Conservation (phyloP, 2,888 invertebrate genomes). For the Linyphia triangularis region DNA sequence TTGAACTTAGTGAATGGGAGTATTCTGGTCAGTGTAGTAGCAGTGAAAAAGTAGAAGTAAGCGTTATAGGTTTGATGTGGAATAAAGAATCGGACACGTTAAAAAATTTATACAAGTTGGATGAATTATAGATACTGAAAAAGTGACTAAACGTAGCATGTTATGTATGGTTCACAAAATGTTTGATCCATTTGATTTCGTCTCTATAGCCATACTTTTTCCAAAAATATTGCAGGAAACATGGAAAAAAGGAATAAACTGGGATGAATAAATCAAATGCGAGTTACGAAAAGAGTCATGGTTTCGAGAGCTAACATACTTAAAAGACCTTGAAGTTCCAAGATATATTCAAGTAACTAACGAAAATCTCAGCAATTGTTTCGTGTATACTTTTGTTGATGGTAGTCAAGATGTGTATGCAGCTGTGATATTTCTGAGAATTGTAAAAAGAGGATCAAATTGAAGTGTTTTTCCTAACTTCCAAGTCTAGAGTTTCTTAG, state of each 20-base stretch:
- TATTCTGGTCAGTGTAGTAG: not conserved
- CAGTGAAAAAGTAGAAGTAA: not conserved
- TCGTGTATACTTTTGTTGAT: not conserved
- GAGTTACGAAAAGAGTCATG: not conserved
- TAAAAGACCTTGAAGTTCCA: not conserved
- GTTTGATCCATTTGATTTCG: constrained; percentile 13
- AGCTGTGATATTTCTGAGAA: not conserved
- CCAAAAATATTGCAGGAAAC: constrained; percentile 31
- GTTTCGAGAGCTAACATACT: not conserved
- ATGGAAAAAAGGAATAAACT: not conserved
- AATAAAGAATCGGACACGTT: not conserved
- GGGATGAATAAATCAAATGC: not conserved
- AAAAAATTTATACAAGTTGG: not conserved
- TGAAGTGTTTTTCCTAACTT: not conserved
- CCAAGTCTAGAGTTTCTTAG: not conserved
- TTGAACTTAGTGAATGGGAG: constrained; percentile 15
- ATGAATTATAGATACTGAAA: not conserved
- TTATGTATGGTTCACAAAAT: not conserved
- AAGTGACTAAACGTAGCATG: not conserved
- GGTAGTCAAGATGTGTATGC: not conserved
- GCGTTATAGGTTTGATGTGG: constrained; percentile 1
- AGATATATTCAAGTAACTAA: not conserved
- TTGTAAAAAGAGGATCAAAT: not conserved
- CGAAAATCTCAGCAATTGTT: not conserved
- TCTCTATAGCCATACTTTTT: not conserved